Base-by-base conservation (phyloP, 2,888 invertebrate genomes). In the Neocrepidodera transversa region DNA sequence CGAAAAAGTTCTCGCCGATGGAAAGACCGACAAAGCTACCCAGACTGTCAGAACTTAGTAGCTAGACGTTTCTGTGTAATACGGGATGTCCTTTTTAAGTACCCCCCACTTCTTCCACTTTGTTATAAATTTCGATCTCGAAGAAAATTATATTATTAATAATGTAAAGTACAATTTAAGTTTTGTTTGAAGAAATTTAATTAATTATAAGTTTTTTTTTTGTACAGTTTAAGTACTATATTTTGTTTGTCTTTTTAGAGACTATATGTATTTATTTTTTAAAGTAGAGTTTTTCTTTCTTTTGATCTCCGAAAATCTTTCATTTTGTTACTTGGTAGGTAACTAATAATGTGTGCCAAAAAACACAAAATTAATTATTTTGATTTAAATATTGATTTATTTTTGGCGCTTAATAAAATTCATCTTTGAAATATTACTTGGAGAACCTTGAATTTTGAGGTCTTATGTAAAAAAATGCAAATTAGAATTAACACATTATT, bases 1-100 rank as follows among this genome's bases (percentile, higher is more conserved):
- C 68, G 71, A 77, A 65, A 48, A 64, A 56, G 23, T 10, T 56
- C n/a, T 40, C 61, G 1, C 11, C 58, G 14, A 55, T 84, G 78
- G 79, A 80, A 62, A 77, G 79, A 64, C 78, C 81, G 66, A 76
- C 78, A 70, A 81, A 81, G 71, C 76, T 80, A 47, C 65, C 78
- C 48, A 79, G 80, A 70, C 77, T 78, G 68, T 74, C 79, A 65
- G 78, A 79, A 63, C 32, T 59, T 23, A 61, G 51, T 55, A 66
- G 64, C 55, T 63, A 67, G 60, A 53, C 45, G 23, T 43, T n/a
- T 16, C 14, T 35, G 26, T 38, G 20, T 35, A 4, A n/a, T 32
- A 13, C 32, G 32, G 32, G 32, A 32, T 32, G 32, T 32, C 32
- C 10, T 32, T 13, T 32, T 10, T n/a, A n/a, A 32, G 11, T 32